Evolutionary conservation across 2,113 vertebrate genomes (phyloP).

Genomic region (Emydura subglobosa): DNA sequence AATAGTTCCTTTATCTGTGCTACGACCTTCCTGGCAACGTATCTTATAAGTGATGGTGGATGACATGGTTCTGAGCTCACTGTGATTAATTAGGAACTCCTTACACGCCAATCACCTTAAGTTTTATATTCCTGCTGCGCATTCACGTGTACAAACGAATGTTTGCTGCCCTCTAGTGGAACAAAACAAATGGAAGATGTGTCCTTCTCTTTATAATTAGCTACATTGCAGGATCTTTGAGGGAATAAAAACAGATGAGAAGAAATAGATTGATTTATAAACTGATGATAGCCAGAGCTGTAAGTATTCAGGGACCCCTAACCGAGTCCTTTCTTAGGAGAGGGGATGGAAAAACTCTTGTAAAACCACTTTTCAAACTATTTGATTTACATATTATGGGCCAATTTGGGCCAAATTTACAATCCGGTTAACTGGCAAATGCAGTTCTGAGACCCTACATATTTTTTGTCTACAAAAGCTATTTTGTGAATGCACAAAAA

Average conservation of each 20-base stretch:
- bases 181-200: not conserved
- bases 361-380: not conserved
- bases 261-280: not conserved
- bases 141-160: not conserved
- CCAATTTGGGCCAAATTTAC: not conserved
- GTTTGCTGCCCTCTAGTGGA: constrained; percentile 69
- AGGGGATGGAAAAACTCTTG: not conserved
- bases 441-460: accelerated
- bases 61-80: not conserved
- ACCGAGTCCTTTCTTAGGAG: not conserved
- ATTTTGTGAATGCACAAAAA: not conserved
- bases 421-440: not conserved
- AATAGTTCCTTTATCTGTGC: accelerated
- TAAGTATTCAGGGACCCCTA: not conserved
- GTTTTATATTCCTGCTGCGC: accelerated
- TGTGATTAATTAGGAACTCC: not conserved
- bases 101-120: not conserved
- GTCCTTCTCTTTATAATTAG: not conserved
- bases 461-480: accelerated
- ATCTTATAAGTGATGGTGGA: not conserved
- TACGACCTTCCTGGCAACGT: accelerated
- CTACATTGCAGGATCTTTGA: not conserved
- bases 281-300: accelerated
- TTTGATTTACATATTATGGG: not conserved
- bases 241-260: too few relatives aligned